Base-by-base conservation (phyloP, 2,113 vertebrate genomes). In the Sinocyclocheilus anshuiensis region DNA sequence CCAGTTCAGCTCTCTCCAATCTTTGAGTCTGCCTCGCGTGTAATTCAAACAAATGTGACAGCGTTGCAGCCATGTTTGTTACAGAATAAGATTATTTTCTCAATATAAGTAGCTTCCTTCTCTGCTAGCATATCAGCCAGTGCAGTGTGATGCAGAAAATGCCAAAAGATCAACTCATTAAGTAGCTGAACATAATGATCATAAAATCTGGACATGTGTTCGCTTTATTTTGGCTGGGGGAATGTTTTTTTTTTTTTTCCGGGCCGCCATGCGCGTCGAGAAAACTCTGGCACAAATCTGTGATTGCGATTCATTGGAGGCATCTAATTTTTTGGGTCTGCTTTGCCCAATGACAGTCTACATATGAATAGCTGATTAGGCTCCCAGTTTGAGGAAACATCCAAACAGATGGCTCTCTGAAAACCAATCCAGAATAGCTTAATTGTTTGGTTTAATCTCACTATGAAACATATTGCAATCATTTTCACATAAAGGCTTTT, bases 381-480 rank as follows among this genome's bases (percentile, higher is more conserved):
- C 89, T 90, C 71, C 84, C 84, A 61, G 85, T 91, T 88, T 87
- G 71, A 84, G 87, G 86, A 88, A 89, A 88, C 85, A 84, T 90
- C 90, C 86, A 89, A 87, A 91, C 91, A 92, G 91, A 92, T 92
- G 91, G 91, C 81, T 42, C 59, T 67, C 42, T 75, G 72, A 87
- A 88, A 86, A 86, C 83, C 65, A 75, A 76, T 90, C 89, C 84
- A 91, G 85, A 86, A 92, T 86, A 53, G 74, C 86, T 86, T 92
- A 90, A 92, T 90, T 88, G 89, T 90, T 90, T 88, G 87, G 86
- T 91, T 89, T 91, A 88, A 88, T 90, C 89, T 86, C 71, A 92
- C 93, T 92, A 93, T 90, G 91, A 94, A 94, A 92, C 93, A 94
- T 91, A 90, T 91, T 92, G 92, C 91, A 92, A 92, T 93, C 86